Evolutionary conservation across 2,797 vertebrate genomes (phyloP).

Genomic region (Mallotus villosus): DNA sequence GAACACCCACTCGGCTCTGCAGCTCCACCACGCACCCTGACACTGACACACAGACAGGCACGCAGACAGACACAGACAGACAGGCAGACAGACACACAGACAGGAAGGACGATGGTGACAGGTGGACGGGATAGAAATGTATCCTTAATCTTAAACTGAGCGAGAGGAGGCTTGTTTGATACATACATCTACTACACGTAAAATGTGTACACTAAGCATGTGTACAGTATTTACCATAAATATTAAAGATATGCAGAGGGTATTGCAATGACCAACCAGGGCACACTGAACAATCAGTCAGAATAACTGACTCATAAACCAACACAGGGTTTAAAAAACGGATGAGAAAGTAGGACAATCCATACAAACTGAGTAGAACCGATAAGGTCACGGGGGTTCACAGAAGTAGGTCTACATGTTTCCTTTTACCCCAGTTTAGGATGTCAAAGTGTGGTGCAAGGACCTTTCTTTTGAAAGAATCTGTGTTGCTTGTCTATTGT

Average conservation of each 20-base stretch:
- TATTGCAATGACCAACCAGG: no score
- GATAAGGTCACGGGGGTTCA: neutral
- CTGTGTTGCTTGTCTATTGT: no score
- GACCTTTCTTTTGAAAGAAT: no score
- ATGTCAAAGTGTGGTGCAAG: neutral
- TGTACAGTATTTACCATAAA: no score
- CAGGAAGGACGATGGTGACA: neutral
- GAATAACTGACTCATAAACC: neutral
- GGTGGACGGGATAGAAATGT: neutral
- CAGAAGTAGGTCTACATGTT: neutral
- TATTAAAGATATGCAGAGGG: no score
- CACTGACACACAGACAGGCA: slow-evolving; percentile 3
- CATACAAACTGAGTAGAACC: neutral
- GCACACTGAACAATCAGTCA: neutral
- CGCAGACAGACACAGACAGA: slow-evolving; percentile 2
- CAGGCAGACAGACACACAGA: slow-evolving; percentile 11
- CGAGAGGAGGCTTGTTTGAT: no score
- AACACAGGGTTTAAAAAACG: neutral
- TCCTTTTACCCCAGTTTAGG: slow-evolving; percentile 5
- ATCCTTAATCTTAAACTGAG: no score
- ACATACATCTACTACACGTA: neutral
- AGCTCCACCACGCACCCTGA: slow-evolving; percentile 44
- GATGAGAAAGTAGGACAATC: neutral
- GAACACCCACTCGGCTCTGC: slow-evolving; percentile 48
- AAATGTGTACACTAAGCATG: no score